phyloP scores from a whole-genome alignment of 2,888 invertebrate genomes.

The Drosophila tripunctata region DNA sequence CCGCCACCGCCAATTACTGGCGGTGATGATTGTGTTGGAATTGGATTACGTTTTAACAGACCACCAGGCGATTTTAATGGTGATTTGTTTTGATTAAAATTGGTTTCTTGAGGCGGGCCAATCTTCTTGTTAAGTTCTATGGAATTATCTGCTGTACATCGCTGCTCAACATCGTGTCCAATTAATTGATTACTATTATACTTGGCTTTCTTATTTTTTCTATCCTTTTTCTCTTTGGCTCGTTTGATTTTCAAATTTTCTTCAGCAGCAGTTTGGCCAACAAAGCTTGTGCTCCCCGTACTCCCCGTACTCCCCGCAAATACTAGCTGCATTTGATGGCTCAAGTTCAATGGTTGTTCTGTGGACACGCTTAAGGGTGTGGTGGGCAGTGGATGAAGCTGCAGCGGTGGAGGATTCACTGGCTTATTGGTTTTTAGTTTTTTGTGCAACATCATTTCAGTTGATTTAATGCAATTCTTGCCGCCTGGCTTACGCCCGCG shows the following conservation, averaged over 20 bases:
- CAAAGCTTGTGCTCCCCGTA: too few species aligned
- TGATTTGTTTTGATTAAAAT: neutral
- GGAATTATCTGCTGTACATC: neutral
- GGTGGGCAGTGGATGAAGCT: neutral
- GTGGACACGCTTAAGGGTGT: neutral
- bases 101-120: too few species aligned
- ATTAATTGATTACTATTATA: slow-evolving; percentile 24
- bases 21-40: neutral
- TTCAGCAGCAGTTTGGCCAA: too few species aligned
- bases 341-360: slow-evolving; percentile 60
- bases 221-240: slow-evolving; percentile 72
- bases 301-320: too few species aligned
- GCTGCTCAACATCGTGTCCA: neutral
- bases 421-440: slow-evolving; percentile 14
- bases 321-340: too few species aligned
- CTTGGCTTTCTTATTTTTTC: slow-evolving; percentile 67
- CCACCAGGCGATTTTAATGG: neutral
- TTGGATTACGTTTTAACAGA: too few species aligned
- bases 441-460: slow-evolving; percentile 15
- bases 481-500: slow-evolving; percentile 82
- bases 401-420: neutral
- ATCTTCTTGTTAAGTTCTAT: neutral
- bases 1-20: too few species aligned
- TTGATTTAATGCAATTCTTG: slow-evolving; percentile 70
- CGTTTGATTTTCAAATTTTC: slow-evolving; percentile 20